These are phyloP conservation scores for Hyaena hyaena DNA, from an alignment of 2,113 vertebrate species.

Conservation along the genomic window DNA sequence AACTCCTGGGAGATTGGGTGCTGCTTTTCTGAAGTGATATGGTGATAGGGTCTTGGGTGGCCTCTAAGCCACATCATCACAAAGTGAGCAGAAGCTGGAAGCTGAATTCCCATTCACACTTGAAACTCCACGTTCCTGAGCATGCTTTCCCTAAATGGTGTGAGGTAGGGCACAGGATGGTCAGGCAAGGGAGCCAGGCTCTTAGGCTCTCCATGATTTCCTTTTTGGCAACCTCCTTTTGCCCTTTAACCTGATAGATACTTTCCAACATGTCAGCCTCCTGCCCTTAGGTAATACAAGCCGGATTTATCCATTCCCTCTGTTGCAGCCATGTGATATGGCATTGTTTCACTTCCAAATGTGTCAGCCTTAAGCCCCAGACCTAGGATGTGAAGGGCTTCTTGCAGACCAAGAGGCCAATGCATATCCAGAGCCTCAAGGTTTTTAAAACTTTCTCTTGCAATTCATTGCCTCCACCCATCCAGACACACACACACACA, in stretches of 20 bases:
- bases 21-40: background rate
- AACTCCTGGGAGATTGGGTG: background rate
- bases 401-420: background rate
- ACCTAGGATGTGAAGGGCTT: background rate
- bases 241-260: background rate
- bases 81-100: background rate
- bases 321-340: constrained; percentile 43
- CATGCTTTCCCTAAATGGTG: background rate
- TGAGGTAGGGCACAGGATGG: background rate
- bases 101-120: background rate
- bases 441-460: constrained; percentile 28
- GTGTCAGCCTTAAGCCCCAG: background rate
- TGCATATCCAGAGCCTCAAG: background rate
- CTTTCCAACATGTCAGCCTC: background rate
- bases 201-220: background rate
- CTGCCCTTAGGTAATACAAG: background rate
- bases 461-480: background rate
- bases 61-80: background rate
- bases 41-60: background rate
- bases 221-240: background rate
- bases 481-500: background rate
- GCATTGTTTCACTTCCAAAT: constrained; percentile 61
- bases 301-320: constrained; percentile 45
- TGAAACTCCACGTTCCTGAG: background rate
- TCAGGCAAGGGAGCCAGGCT: background rate